Percentiles rank a stretch among this genome's conserved stretches.
Evolutionary conservation across 2,797 vertebrate genomes (phyloP).

Genomic region (Clangula hyemalis): DNA sequence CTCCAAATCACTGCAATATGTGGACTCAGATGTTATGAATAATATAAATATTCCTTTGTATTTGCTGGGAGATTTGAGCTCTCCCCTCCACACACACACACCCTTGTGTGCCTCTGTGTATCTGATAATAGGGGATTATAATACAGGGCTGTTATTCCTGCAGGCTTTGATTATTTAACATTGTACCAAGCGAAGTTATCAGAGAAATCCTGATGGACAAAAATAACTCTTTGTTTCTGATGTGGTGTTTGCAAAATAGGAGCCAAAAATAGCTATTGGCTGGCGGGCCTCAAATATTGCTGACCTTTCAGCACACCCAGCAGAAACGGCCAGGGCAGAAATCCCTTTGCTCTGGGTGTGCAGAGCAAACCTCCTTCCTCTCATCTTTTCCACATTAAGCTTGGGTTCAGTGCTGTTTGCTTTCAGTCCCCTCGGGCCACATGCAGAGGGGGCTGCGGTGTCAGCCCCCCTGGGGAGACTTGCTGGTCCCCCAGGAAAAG

Average conservation of each 20-base stretch:
- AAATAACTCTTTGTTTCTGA: conserved; percentile 68
- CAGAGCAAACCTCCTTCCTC: background rate
- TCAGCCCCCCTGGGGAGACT: background rate
- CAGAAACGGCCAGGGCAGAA: background rate
- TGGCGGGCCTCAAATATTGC: conserved; percentile 27
- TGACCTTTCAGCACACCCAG: conserved; percentile 56
- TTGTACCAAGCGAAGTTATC: conserved; percentile 60
- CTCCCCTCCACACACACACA: background rate
- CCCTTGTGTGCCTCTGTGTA: background rate
- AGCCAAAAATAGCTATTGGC: conserved; percentile 63
- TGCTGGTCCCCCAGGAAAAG: background rate
- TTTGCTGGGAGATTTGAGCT: background rate
- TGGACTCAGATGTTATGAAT: conserved; percentile 24
- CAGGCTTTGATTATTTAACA: conserved; percentile 62
- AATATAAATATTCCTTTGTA: conserved; percentile 50
- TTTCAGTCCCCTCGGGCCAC: background rate
- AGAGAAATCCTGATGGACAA: conserved; percentile 1
- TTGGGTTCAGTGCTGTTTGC: background rate
- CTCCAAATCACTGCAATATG: conserved; percentile 10
- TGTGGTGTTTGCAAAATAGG: conserved; percentile 38
- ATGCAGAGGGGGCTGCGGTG: background rate
- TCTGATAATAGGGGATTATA: conserved; percentile 45
- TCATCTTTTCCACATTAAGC: background rate
- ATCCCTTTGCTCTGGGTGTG: background rate
- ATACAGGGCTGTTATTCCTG: conserved; percentile 38